phyloP scores from a whole-genome alignment of 2,113 vertebrate genomes.

The Bungarus multicinctus region DNA sequence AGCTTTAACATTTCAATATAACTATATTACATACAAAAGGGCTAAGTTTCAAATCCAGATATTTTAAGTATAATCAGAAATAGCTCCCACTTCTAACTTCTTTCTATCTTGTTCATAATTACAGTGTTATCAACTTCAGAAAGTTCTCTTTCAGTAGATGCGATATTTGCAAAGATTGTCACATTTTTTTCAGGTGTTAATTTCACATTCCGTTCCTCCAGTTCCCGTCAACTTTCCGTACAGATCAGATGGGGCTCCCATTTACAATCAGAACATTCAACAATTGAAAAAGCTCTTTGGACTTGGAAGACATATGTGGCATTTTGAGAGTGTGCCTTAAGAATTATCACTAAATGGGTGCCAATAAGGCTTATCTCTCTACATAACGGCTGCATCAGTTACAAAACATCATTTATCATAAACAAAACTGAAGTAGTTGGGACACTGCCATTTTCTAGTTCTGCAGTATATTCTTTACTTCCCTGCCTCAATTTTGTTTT shows the following conservation, averaged over 20 bases:
- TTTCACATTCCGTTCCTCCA: neutral
- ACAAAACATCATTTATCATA: neutral
- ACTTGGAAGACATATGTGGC: neutral
- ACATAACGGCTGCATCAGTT: neutral
- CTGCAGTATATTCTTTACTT: neutral
- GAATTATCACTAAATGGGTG: neutral
- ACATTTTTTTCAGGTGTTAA: neutral
- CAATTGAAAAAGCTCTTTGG: neutral
- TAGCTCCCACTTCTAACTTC: too few relatives aligned
- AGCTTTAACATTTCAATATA: neutral
- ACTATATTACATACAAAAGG: neutral
- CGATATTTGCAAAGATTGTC: neutral
- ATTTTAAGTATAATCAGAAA: neutral
- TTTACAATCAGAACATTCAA: neutral
- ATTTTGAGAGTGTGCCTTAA: neutral
- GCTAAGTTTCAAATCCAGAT: neutral
- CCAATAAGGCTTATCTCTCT: neutral
- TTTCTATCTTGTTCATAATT: too few relatives aligned
- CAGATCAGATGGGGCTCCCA: neutral
- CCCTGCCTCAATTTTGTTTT: neutral
- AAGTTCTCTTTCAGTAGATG: too few relatives aligned
- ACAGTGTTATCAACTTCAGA: too few relatives aligned
- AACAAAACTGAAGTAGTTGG: neutral
- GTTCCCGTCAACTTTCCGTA: neutral
- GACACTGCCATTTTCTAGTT: neutral